These are phyloP conservation scores for Nasonia vitripennis DNA, from an alignment of 1,140 invertebrate genomes.

Conservation along the genomic window DNA sequence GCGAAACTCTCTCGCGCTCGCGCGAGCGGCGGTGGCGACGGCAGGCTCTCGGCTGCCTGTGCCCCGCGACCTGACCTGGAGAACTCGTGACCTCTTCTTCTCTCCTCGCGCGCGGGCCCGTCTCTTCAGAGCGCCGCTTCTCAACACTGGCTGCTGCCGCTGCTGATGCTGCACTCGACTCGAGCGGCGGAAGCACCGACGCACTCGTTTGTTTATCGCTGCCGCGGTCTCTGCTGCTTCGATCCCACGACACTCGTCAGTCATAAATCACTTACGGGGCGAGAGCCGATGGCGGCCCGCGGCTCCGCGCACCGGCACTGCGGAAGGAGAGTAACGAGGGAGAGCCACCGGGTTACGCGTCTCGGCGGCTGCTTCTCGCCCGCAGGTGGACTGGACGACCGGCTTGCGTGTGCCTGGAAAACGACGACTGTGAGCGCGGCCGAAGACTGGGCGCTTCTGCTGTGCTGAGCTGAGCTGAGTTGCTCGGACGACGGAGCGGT, in stretches of 20 bases:
- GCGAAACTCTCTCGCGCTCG: slow-evolving; percentile 14
- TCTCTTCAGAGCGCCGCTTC: neutral
- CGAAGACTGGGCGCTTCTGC: neutral
- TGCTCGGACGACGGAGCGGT: slow-evolving; percentile 54
- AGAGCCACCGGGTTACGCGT: slow-evolving; percentile 18
- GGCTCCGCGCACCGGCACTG: neutral
- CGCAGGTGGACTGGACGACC: neutral
- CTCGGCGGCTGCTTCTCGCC: neutral
- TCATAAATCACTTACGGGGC: too few relatives aligned
- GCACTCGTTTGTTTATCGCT: neutral
- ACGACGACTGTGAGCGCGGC: neutral
- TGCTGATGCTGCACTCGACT: neutral
- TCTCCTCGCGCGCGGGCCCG: neutral
- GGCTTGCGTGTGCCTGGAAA: neutral
- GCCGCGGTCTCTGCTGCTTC: too few relatives aligned
- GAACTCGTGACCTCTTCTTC: slow-evolving; percentile 52
- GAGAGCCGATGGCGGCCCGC: too few relatives aligned
- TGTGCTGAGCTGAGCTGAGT: slow-evolving; percentile 6
- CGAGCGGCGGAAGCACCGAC: neutral
- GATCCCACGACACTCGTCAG: too few relatives aligned
- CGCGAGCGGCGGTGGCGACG: neutral
- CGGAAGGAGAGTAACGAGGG: neutral
- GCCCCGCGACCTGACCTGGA: slow-evolving; percentile 52
- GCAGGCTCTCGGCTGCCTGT: slow-evolving; percentile 26
- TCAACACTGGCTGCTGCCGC: neutral